Conservation (phyloP, 2,888 invertebrate genomes). For the Meloe dianella region DNA sequence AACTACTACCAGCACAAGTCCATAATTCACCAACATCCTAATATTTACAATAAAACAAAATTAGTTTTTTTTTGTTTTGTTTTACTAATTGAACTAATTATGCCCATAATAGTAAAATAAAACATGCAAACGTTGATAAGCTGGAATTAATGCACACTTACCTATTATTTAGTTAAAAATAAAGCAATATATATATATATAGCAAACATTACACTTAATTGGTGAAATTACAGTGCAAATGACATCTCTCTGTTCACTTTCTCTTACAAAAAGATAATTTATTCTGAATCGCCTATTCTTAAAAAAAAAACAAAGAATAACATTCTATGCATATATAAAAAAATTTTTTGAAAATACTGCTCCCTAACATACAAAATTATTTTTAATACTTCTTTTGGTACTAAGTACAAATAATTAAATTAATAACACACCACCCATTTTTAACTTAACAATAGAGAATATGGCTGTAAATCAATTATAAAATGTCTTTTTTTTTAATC, state of each 20-base stretch:
- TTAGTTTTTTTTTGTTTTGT: not conserved
- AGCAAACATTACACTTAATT: not conserved
- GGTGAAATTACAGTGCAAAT: not conserved
- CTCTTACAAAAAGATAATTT: not conserved
- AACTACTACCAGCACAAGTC: slow-evolving; percentile 62
- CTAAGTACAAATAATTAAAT: slow-evolving; percentile 25
- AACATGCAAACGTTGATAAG: slow-evolving; percentile 12
- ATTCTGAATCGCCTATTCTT: slow-evolving; percentile 1
- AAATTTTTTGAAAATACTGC: slow-evolving; percentile 17
- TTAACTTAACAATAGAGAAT: slow-evolving; percentile 10
- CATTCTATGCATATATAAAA: slow-evolving; percentile 3
- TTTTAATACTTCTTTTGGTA: slow-evolving; percentile 27
- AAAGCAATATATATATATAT: not conserved
- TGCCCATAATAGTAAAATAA: not conserved
- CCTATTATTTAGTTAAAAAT: not conserved
- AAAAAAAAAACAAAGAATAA: not conserved
- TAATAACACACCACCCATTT: slow-evolving; percentile 23
- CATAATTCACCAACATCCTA: slow-evolving; percentile 62
- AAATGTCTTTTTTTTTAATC: slow-evolving; percentile 14
- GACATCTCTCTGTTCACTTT: not conserved
- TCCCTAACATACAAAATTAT: slow-evolving; percentile 6
- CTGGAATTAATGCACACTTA: slow-evolving; percentile 2
- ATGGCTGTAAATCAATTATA: slow-evolving; percentile 3
- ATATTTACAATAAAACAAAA: slow-evolving; percentile 34
- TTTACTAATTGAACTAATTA: not conserved